phyloP scores from a whole-genome alignment of 2,113 vertebrate species.

The Antechinus flavipes region DNA sequence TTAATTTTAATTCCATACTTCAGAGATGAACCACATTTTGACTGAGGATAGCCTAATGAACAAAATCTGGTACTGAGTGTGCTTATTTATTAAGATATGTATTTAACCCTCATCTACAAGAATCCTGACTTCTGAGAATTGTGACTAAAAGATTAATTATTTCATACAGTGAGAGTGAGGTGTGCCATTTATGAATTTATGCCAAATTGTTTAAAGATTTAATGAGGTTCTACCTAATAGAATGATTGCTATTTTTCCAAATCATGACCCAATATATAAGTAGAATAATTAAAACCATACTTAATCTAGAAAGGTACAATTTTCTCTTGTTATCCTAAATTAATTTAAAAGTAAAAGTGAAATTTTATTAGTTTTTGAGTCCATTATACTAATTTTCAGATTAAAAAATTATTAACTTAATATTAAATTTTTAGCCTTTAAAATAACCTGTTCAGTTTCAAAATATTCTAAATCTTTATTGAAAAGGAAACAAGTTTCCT shows the following conservation, averaged over 20 bases:
- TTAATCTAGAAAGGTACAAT: slow-evolving; percentile 2
- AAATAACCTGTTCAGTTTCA: slow-evolving; percentile 1
- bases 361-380: not conserved
- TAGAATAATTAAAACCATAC: slow-evolving; percentile 13
- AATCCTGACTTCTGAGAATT: not conserved
- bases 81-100: not conserved
- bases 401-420: slow-evolving; percentile 12
- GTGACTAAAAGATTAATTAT: not conserved
- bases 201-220: not conserved
- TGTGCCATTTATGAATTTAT: slow-evolving; percentile 11
- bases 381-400: not conserved
- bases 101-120: not conserved
- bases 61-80: not conserved
- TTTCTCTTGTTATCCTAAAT: not conserved
- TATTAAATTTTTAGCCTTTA: slow-evolving; percentile 23
- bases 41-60: not conserved
- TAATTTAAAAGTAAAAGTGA: not conserved
- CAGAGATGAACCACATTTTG: not conserved
- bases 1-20: not conserved
- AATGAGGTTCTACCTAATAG: not conserved
- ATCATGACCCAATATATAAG: not conserved
- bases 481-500: not conserved
- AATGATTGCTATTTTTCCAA: slow-evolving; percentile 14
- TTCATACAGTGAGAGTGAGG: not conserved
- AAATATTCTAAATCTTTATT: slow-evolving; percentile 53